A percentile compares a stretch with the other conserved stretches of the same genome.
Evolutionary conservation across 2,797 vertebrate genomes (phyloP).

Genomic region (Anguilla marmorata): DNA sequence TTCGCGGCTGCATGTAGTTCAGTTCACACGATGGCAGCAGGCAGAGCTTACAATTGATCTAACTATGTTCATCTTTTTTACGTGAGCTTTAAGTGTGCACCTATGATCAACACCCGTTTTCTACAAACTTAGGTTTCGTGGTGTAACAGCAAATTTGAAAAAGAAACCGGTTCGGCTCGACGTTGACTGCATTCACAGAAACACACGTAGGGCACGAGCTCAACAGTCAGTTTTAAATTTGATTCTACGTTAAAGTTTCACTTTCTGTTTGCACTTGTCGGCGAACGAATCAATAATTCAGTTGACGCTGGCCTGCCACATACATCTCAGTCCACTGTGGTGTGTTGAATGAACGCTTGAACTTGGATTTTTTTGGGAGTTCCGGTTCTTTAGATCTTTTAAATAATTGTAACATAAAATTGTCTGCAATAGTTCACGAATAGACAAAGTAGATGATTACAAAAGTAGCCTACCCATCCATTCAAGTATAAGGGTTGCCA

Average conservation of each 20-base stretch:
- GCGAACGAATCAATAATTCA: neutral
- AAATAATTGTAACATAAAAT: neutral
- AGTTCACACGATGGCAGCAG: neutral
- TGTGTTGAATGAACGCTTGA: neutral
- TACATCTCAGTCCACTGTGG: neutral
- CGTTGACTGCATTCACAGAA: neutral
- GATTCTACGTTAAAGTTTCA: neutral
- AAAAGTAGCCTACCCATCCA: too few species aligned
- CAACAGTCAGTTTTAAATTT: neutral
- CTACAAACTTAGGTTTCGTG: neutral
- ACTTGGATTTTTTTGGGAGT: neutral
- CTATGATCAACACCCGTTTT: neutral
- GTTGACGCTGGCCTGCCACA: neutral
- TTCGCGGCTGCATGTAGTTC: neutral
- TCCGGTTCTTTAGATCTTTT: neutral
- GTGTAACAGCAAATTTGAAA: neutral
- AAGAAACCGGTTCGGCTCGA: neutral
- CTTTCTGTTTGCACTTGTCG: constrained; percentile 3
- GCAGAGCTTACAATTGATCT: neutral
- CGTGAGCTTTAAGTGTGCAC: neutral
- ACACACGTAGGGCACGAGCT: neutral
- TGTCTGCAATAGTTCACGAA: too few species aligned
- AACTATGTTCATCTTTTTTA: neutral
- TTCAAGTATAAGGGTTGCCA: too few species aligned
- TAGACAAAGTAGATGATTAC: too few species aligned